phyloP scores from a whole-genome alignment of 2,113 vertebrate species.

The Oenanthe melanoleuca region DNA sequence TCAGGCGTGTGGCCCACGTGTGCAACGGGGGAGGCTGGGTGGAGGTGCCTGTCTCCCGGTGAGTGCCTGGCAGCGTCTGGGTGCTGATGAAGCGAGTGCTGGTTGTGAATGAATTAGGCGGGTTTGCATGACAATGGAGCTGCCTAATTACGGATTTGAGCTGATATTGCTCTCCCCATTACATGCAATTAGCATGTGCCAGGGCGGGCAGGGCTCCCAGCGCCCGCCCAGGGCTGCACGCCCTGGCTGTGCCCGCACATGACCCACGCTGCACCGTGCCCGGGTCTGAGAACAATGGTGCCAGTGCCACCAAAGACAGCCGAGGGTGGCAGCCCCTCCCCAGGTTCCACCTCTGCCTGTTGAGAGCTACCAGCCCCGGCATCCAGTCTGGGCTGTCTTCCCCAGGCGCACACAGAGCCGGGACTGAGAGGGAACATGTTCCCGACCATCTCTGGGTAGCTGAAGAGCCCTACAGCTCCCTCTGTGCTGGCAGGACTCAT shows the following conservation, averaged over 20 bases:
- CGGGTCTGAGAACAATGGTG: fast-evolving
- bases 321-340: background rate
- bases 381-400: background rate
- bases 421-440: background rate
- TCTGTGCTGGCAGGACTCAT: fast-evolving
- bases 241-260: background rate
- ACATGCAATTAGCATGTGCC: slow-evolving; percentile 62
- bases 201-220: background rate
- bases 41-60: background rate
- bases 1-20: background rate
- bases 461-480: background rate
- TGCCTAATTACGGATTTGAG: slow-evolving; percentile 70
- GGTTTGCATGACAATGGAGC: slow-evolving; percentile 70
- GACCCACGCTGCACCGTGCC: background rate
- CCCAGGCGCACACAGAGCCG: background rate
- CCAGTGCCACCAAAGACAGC: background rate
- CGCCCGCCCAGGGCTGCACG: background rate
- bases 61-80: slow-evolving; percentile 45
- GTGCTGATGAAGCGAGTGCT: slow-evolving; percentile 52
- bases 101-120: slow-evolving; percentile 53
- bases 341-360: background rate
- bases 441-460: fast-evolving
- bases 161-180: slow-evolving; percentile 60
- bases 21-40: background rate
- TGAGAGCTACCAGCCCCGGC: background rate